These are phyloP conservation scores for Matsumyia berberina DNA, from an alignment of 2,888 invertebrate genomes.

Conservation along the genomic window DNA sequence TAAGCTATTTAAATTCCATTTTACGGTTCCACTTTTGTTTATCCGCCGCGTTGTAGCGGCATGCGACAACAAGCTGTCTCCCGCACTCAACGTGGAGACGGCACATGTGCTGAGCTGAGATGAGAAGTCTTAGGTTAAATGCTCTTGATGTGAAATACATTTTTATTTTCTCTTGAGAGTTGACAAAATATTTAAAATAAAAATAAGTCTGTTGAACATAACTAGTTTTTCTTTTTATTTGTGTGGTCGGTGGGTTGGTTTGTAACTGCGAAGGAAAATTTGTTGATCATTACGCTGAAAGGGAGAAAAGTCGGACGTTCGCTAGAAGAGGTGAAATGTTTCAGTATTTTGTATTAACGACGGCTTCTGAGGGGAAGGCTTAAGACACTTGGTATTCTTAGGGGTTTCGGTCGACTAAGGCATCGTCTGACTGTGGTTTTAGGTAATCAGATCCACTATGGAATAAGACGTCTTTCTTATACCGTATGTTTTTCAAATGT, in stretches of 20 bases:
- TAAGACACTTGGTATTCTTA: no score
- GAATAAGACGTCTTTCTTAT: no score
- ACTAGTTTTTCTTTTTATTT: not conserved
- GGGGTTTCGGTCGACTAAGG: no score
- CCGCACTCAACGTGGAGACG: not conserved
- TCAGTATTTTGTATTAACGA: no score
- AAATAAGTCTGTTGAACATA: conserved; percentile 23
- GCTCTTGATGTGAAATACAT: conserved; percentile 46
- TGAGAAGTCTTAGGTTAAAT: conserved; percentile 35
- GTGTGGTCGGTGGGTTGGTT: not conserved
- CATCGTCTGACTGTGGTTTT: no score
- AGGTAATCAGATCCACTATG: no score
- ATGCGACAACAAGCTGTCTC: conserved; percentile 14
- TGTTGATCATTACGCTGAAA: no score
- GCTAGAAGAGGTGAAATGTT: no score
- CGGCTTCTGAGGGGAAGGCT: no score
- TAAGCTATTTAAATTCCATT: conserved; percentile 56
- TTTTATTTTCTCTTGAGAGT: conserved; percentile 39
- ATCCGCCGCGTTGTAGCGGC: conserved; percentile 63
- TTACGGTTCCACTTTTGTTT: conserved; percentile 52
- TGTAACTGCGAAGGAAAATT: no score
- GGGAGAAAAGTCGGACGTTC: no score
- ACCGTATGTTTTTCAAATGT: no score
- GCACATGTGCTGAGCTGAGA: conserved; percentile 9
- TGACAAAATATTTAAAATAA: conserved; percentile 24